Percentiles rank a stretch among this genome's conserved stretches.
phyloP scores from a whole-genome alignment of 23 tunicate species.

The Ciona savignyi region DNA sequence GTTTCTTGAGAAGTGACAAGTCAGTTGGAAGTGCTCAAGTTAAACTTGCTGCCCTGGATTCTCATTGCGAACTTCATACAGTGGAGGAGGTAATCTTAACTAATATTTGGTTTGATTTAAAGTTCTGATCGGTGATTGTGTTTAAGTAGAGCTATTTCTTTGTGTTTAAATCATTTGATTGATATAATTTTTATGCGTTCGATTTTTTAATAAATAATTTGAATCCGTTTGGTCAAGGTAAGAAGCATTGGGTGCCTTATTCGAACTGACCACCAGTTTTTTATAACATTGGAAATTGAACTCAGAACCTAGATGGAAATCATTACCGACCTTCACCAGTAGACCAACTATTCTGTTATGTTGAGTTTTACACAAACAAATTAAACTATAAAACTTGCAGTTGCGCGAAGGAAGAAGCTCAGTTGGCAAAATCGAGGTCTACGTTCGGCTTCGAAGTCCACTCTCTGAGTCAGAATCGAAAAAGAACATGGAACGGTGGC shows the following conservation, averaged over 20 bases:
- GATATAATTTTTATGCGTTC: too few species aligned
- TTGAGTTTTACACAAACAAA: too few species aligned
- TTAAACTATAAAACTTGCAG: constrained; percentile 12
- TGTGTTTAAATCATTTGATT: too few species aligned
- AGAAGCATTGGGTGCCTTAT: too few species aligned
- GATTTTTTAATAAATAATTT: too few species aligned
- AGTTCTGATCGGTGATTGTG: too few species aligned
- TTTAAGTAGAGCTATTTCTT: too few species aligned
- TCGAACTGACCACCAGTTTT: too few species aligned
- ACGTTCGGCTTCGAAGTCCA: constrained; percentile 69
- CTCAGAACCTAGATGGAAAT: too few species aligned
- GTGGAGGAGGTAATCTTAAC: constrained; percentile 57
- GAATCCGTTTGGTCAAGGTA: too few species aligned
- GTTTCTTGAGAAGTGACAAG: constrained; percentile 82
- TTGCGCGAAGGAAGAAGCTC: constrained; percentile 56
- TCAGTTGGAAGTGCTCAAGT: constrained; percentile 37
- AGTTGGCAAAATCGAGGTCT: constrained; percentile 69
- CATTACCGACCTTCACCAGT: not conserved
- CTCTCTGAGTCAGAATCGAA: constrained; percentile 42
- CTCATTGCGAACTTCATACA: constrained; percentile 61
- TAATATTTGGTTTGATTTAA: not conserved
- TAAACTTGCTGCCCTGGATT: constrained; percentile 55
- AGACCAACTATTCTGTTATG: not conserved
- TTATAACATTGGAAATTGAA: too few species aligned
- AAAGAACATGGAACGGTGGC: constrained; percentile 55